Conservation (phyloP, 1,140 invertebrate genomes). For the Drosophila bocqueti region DNA sequence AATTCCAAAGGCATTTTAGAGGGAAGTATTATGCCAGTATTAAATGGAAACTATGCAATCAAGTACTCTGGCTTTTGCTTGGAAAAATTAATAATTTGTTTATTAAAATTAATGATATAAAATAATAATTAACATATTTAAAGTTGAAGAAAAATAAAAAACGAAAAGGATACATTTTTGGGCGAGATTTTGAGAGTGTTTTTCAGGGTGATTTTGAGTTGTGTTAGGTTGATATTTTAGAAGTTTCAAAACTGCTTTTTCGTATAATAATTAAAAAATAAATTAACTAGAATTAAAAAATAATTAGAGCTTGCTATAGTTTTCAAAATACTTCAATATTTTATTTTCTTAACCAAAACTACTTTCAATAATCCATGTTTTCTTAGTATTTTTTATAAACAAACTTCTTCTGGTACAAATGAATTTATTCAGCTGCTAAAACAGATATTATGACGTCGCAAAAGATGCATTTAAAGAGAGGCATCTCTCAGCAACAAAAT, state of each 20-base stretch:
- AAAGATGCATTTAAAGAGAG: conserved; percentile 31
- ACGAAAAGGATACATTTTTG: too few species aligned
- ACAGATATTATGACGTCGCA: conserved; percentile 1
- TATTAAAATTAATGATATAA: background rate
- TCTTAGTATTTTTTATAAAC: background rate
- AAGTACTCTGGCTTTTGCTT: background rate
- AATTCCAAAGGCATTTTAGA: background rate
- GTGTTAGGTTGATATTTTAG: too few species aligned
- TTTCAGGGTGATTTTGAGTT: background rate
- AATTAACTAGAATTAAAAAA: too few species aligned
- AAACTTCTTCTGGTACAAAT: background rate
- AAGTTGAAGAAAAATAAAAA: too few species aligned
- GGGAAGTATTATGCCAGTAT: background rate
- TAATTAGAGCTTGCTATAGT: background rate
- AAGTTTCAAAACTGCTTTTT: too few species aligned
- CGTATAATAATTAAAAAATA: too few species aligned
- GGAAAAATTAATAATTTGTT: background rate
- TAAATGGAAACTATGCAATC: background rate
- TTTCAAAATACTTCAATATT: background rate
- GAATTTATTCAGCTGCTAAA: background rate
- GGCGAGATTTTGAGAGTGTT: rapidly evolving
- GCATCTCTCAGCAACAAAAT: conserved; percentile 19
- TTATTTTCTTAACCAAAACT: background rate
- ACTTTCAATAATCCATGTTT: background rate
- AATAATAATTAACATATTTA: background rate